Base-by-base conservation (phyloP, 2,888 invertebrate species). In the Acleris emargana region DNA sequence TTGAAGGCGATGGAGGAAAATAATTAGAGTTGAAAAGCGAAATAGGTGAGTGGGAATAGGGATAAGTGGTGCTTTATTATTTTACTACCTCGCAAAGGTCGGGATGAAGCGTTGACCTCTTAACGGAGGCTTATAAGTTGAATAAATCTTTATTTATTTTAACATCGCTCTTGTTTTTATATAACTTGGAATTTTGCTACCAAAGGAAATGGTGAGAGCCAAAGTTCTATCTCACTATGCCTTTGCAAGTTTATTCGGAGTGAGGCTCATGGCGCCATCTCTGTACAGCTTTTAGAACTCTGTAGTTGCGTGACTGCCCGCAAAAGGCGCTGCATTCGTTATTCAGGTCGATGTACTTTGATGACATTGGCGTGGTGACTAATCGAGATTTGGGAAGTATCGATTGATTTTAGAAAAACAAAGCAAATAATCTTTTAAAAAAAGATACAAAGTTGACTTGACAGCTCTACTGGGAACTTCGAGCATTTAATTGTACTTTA, bases 161-260 rank as follows among this genome's bases (percentile, higher is more conserved):
- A 38, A 38, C 13, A 38, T 38, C 13, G 4, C 38, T 38, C 1
- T 11, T 38, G 13, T 38, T 38, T 38, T 38, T 38, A n/a, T 38
- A 38, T 3, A 38, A 38, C 38, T 38, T 13, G 13, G 38, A 11
- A 38, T 38, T 38, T 38, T 38, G 38, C 38, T 9, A 13, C 38
- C 13, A 4, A 13, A 13, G 13, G 38, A 63, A 61, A 55, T 51
- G 51, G 50, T 57, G 62, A 68, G 64, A 68, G 68, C 69, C 69
- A 69, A 72, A 69, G 73, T 73, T 72, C 73, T 64, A 73, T 38
- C 45, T 45, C 45, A 45, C 6, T 45, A 38, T 54, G 22, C 9
- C 32, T 53, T 53, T 54, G 47, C 55, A 43, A 43, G 38, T 16
- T 5, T 20, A 51, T 55, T 38, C 43, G 42, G 17, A 28, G 32